Percentiles rank a stretch among this genome's conserved stretches.
Evolutionary conservation across 2,888 invertebrate species (phyloP).

Genomic region (Caenorhabditis parvicauda): DNA sequence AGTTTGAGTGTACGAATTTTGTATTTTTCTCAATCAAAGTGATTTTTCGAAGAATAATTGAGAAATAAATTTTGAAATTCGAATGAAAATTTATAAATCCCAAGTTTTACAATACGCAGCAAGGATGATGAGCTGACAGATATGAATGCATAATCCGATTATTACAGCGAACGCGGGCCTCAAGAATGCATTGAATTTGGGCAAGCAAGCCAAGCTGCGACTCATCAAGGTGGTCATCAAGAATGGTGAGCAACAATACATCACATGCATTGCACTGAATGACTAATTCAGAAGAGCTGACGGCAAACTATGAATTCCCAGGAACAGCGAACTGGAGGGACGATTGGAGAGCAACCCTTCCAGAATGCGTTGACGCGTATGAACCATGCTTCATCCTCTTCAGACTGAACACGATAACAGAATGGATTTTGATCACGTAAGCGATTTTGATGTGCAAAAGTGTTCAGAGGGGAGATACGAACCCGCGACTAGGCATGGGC

Average conservation of each 20-base stretch:
- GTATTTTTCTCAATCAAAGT: too few species aligned
- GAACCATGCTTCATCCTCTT: constrained; percentile 85
- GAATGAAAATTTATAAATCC: too few species aligned
- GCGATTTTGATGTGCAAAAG: too few species aligned
- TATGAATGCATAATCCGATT: too few species aligned
- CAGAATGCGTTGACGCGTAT: constrained; percentile 65
- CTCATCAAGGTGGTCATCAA: constrained; percentile 60
- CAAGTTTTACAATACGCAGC: too few species aligned
- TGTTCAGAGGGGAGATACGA: too few species aligned
- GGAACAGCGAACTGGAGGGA: constrained; percentile 56
- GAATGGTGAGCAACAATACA: constrained; percentile 38
- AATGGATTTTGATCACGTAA: constrained; percentile 74
- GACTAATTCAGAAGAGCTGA: constrained; percentile 41
- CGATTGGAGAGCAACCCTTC: constrained; percentile 55
- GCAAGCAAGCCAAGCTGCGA: constrained; percentile 57
- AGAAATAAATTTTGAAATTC: too few species aligned
- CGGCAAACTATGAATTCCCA: constrained; percentile 48
- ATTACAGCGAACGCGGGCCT: constrained; percentile 58
- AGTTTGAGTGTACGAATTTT: too few species aligned
- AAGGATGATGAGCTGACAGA: too few species aligned
- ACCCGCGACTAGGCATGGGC: too few species aligned
- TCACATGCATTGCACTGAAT: not conserved
- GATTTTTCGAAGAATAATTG: too few species aligned
- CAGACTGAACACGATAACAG: constrained; percentile 74
- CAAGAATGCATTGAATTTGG: constrained; percentile 55